Evolutionary conservation across 2,797 vertebrate genomes (phyloP), one percentile per base, ranked within the genome.

Genomic region (Sebastolobus alascanus): DNA sequence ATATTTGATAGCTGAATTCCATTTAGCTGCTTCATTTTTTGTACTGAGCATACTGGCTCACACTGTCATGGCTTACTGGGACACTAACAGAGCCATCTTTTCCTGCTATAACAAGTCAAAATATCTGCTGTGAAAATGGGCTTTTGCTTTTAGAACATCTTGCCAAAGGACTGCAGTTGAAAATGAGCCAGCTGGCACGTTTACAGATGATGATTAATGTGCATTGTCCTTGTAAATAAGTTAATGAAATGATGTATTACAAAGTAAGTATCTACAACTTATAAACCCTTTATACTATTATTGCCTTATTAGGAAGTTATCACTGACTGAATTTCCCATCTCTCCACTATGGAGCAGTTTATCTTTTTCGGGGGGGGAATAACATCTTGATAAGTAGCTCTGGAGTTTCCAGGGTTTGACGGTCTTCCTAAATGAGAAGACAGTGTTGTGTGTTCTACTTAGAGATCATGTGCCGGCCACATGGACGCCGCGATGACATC

Each of bases 381-480:
- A 76, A 80, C 73, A 73, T 50, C 20, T 50, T 16, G 18, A 50
- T 8, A 8, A 50, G 46, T 18, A 50, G 33, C 69, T 60, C 68
- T 59, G 92, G 87, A 87, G 79, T 93, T 93, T 92, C 92, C 90
- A 29, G 1, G 84, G 68, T 88, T 89, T 79, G 75, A 80, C 14
- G 72, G 54, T 72, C 75, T 85, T 83, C 64, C 63, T 69, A 85
- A 92, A 91, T 89, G 84, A 90, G 80, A 90, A 91, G 92, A 93
- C 92, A 89, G 89, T 68, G 83, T 84, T 89, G 70, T 83, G 85
- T 76, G 85, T 92, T 90, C 89, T 76, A 46, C 86, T 89, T 73
- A 79, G 71, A 79, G 82, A 93, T 92, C 94, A 94, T 95, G 92
- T 95, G 94, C 87, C 74, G 72, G 81, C 93, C 94, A 94, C 93